A percentile compares a stretch with the other conserved stretches of the same genome.
These are phyloP conservation scores for Amphimedon queenslandica DNA, from an alignment of 37 sponge, comb jelly and placozoan genomes.

Conservation along the genomic window DNA sequence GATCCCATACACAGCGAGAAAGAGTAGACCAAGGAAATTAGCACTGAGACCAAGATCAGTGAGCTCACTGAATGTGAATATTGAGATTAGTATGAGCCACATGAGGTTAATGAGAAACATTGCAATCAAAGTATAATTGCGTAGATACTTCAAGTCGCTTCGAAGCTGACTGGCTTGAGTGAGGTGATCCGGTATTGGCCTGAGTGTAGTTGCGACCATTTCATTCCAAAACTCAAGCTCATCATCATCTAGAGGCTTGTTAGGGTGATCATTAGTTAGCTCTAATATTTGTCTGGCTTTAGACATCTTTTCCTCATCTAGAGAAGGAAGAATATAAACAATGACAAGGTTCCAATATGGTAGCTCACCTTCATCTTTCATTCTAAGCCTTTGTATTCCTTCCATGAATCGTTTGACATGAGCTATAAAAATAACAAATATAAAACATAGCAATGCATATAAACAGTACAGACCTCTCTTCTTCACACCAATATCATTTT, in stretches of 20 bases:
- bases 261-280: not conserved
- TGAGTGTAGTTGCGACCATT: constrained; percentile 17
- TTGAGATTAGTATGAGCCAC: constrained; percentile 60
- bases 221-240: constrained; percentile 50
- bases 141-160: constrained; percentile 33
- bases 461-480: constrained; percentile 74
- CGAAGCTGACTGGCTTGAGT: constrained; percentile 31
- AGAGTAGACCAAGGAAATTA: constrained; percentile 41
- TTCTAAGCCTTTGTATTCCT: not conserved
- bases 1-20: constrained; percentile 44
- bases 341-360: not conserved
- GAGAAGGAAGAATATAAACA: not conserved
- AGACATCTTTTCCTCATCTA: constrained; percentile 45
- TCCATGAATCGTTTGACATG: not conserved
- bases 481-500: constrained; percentile 54
- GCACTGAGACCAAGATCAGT: constrained; percentile 19
- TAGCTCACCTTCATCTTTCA: not conserved
- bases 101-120: constrained; percentile 63
- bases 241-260: not conserved
- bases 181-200: constrained; percentile 32
- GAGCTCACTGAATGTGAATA: constrained; percentile 23
- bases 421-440: not conserved
- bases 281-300: constrained; percentile 31
- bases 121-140: constrained; percentile 36
- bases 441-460: too few species aligned